Percentiles rank a stretch among this genome's conserved stretches.
Evolutionary conservation across 1,140 invertebrate species (phyloP).

Genomic region (Myzus persicae): DNA sequence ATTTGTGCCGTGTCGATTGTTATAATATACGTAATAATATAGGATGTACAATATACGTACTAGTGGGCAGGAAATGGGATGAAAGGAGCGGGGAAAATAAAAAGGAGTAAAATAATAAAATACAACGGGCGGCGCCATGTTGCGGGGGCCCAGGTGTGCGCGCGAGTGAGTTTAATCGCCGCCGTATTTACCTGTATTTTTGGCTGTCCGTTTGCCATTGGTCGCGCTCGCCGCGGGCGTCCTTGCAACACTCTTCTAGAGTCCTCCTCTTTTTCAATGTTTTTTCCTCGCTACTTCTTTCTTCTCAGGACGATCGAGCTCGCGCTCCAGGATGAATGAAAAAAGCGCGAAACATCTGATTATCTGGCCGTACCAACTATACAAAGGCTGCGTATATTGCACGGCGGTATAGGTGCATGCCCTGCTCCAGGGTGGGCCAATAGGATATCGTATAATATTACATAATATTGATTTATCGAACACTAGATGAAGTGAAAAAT

Average conservation of each 20-base stretch:
- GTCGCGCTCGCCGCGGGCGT: conserved; percentile 33
- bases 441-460: neutral
- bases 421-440: neutral
- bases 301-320: neutral
- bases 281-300: neutral
- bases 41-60: neutral
- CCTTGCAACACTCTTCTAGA: conserved; percentile 22
- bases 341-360: neutral
- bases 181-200: conserved; percentile 38
- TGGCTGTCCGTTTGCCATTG: conserved; percentile 35
- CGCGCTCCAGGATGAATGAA: neutral
- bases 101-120: conserved; percentile 6
- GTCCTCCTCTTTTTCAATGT: conserved; percentile 24
- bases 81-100: neutral
- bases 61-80: neutral
- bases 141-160: conserved; percentile 53
- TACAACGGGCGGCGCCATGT: conserved; percentile 47
- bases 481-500: neutral
- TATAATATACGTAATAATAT: conserved; percentile 38
- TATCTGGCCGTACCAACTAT: neutral
- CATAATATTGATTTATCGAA: neutral
- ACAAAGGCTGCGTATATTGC: neutral
- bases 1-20: neutral
- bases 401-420: neutral
- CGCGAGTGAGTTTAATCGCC: conserved; percentile 42